Evolutionary conservation across 2,888 invertebrate species (phyloP).

Genomic region (Gortyna flavago): DNA sequence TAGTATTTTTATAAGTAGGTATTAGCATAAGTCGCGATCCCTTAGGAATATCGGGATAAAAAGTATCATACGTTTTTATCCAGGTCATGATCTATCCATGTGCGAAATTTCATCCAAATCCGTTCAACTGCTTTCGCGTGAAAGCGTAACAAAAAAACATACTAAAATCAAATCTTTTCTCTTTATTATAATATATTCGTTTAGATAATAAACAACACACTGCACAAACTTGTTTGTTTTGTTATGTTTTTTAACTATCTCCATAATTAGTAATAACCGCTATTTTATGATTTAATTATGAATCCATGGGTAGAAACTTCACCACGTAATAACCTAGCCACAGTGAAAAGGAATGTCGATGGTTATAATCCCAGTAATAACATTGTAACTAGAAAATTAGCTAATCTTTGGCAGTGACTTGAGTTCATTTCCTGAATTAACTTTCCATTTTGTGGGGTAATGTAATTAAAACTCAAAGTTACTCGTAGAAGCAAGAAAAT

Average conservation of each 20-base stretch:
- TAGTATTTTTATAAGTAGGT: not conserved
- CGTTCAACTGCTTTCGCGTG: too few species aligned
- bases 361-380: not conserved
- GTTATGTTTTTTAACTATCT: not conserved
- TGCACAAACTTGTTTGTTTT: not conserved
- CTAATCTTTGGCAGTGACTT: not conserved
- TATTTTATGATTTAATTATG: too few species aligned
- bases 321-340: not conserved
- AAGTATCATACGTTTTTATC: not conserved
- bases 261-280: too few species aligned
- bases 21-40: not conserved
- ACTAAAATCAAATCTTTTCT: too few species aligned
- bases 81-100: too few species aligned
- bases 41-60: not conserved
- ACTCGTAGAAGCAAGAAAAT: not conserved
- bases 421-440: not conserved
- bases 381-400: not conserved
- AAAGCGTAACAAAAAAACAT: too few species aligned
- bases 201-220: not conserved
- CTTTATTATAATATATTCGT: too few species aligned
- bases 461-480: slow-evolving; percentile 2
- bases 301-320: not conserved
- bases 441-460: not conserved
- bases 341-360: not conserved
- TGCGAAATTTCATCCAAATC: too few species aligned